Percentiles rank a stretch among this genome's conserved stretches.
Evolutionary conservation across 2,113 vertebrate species (phyloP).

Genomic region (Oncorhynchus keta): DNA sequence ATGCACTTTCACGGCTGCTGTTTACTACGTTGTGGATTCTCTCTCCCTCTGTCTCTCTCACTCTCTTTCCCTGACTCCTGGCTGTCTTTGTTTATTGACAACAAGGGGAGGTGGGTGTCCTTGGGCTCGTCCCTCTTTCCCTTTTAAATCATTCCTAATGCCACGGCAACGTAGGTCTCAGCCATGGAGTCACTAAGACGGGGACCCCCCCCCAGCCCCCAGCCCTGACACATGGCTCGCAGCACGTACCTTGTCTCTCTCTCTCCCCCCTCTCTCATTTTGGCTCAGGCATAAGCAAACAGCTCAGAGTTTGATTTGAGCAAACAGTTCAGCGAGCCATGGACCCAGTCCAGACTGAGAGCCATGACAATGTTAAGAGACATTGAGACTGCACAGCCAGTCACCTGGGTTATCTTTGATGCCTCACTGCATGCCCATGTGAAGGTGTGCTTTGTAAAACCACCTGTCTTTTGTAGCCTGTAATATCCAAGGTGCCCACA

Average conservation of each 20-base stretch:
- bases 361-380: not conserved
- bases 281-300: slow-evolving; percentile 77
- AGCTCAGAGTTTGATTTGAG: slow-evolving; percentile 63
- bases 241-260: slow-evolving; percentile 75
- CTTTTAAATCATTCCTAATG: slow-evolving; percentile 43
- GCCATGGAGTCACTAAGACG: slow-evolving; percentile 71
- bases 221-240: slow-evolving; percentile 66
- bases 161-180: slow-evolving; percentile 33
- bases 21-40: slow-evolving; percentile 28
- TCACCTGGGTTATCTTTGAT: too few relatives aligned
- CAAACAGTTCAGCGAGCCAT: slow-evolving; percentile 55
- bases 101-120: slow-evolving; percentile 14
- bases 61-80: slow-evolving; percentile 12
- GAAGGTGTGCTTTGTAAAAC: too few relatives aligned
- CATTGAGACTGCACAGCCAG: too few relatives aligned
- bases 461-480: too few relatives aligned
- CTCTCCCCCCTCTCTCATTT: slow-evolving; percentile 55
- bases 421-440: too few relatives aligned
- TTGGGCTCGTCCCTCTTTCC: slow-evolving; percentile 31
- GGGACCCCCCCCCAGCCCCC: slow-evolving; percentile 55
- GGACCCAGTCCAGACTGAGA: not conserved
- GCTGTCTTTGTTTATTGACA: slow-evolving; percentile 44
- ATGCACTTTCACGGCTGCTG: slow-evolving; percentile 34
- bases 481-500: too few relatives aligned
- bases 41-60: not conserved